Percentiles rank a stretch among this genome's conserved stretches.
phyloP scores from a whole-genome alignment of 2,888 invertebrate genomes.

The Notocelia uddmanniana region DNA sequence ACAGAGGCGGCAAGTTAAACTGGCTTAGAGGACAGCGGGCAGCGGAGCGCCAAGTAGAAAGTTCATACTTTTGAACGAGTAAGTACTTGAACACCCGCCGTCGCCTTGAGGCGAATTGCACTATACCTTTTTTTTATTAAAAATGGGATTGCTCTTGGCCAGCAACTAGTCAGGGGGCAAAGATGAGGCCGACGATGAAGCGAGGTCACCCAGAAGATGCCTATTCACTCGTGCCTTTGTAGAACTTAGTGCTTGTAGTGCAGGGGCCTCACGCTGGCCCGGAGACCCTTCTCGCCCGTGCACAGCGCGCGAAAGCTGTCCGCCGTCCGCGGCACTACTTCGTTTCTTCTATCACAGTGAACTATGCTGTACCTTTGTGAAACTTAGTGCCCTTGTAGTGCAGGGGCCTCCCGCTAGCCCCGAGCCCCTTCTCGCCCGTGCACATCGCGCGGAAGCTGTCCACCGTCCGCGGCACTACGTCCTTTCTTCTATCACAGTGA shows the following conservation, averaged over 20 bases:
- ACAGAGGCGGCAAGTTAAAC: no score
- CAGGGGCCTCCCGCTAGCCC: slow-evolving; percentile 89
- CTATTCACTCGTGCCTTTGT: no score
- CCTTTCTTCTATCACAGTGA: slow-evolving; percentile 87
- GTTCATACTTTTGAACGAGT: no score
- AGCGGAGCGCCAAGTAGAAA: no score
- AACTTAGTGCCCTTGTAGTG: slow-evolving; percentile 94
- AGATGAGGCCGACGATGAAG: no score
- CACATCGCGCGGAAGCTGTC: slow-evolving; percentile 97
- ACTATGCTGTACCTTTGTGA: slow-evolving; percentile 87
- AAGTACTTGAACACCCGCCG: no score
- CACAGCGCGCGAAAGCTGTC: slow-evolving; percentile 97
- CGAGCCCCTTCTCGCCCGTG: slow-evolving; percentile 95
- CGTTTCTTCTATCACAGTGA: slow-evolving; percentile 90
- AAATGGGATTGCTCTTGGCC: no score
- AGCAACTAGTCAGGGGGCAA: no score
- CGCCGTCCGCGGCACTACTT: slow-evolving; percentile 94
- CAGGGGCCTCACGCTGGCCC: slow-evolving; percentile 89
- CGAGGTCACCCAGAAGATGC: no score
- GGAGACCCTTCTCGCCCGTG: slow-evolving; percentile 95
- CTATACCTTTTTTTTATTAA: no score
- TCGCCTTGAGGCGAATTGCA: no score
- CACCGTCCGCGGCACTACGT: slow-evolving; percentile 94
- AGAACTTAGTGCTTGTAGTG: slow-evolving; percentile 94
- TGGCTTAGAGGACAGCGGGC: no score